Evolutionary conservation across 2,888 invertebrate species (phyloP).

Genomic region (Orthosia incerta): DNA sequence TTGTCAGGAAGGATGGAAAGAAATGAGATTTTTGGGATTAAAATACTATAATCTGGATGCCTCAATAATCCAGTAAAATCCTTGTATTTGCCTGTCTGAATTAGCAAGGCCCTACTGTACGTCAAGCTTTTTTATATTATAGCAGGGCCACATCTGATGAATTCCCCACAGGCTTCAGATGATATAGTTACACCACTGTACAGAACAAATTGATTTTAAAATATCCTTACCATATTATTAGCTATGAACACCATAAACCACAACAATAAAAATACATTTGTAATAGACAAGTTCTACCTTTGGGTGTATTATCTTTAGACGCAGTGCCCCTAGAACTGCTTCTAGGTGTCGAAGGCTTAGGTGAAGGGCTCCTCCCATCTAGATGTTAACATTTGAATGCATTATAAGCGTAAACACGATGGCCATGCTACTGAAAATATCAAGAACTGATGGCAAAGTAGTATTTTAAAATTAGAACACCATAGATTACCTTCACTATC

Average conservation of each 20-base stretch:
- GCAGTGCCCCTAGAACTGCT: conserved; percentile 86
- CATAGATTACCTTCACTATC: conserved; percentile 83
- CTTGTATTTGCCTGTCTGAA: no score
- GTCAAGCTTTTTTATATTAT: no score
- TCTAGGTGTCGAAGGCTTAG: conserved; percentile 85
- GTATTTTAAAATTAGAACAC: conserved; percentile 18
- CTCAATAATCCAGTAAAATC: no score
- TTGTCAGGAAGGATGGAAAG: no score
- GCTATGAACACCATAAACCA: conserved; percentile 42
- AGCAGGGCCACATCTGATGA: no score
- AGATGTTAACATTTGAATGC: conserved; percentile 64
- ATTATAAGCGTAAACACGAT: conserved; percentile 54
- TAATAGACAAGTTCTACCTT: conserved; percentile 79
- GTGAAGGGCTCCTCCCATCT: conserved; percentile 86
- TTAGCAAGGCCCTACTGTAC: no score
- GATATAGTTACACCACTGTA: no score
- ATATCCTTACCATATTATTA: conserved; percentile 20
- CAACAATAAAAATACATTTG: conserved; percentile 40
- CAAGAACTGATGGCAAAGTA: conserved; percentile 16
- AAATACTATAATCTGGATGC: no score
- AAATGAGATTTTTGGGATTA: no score
- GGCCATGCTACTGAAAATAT: conserved; percentile 27
- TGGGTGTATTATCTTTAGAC: conserved; percentile 87
- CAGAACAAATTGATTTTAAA: not conserved
- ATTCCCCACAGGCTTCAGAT: no score